Evolutionary conservation across 2,888 invertebrate genomes (phyloP).

Genomic region (Phania funesta): DNA sequence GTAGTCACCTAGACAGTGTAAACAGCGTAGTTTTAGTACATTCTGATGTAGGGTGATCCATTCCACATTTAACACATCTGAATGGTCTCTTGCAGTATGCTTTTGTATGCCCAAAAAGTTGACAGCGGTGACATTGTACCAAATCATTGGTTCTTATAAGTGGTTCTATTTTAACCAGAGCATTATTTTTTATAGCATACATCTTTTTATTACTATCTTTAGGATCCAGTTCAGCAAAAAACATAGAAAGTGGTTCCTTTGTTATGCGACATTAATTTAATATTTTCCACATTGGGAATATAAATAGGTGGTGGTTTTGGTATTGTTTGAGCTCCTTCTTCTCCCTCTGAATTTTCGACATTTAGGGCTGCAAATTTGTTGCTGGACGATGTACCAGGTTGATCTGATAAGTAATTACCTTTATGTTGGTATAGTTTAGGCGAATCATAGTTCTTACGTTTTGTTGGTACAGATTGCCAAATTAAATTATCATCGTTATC

Average conservation of each 20-base stretch:
- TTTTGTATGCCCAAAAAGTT: neutral
- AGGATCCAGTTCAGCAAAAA: neutral
- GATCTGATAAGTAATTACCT: neutral
- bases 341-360: neutral
- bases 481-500: neutral
- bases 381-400: slow-evolving; percentile 1
- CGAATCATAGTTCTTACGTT: neutral
- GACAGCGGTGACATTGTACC: neutral
- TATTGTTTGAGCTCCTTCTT: neutral
- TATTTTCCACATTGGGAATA: neutral
- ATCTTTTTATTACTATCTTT: neutral
- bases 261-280: neutral
- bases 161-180: neutral
- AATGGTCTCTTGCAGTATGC: neutral
- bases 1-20: neutral
- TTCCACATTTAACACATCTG: neutral
- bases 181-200: neutral
- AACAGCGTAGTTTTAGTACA: neutral
- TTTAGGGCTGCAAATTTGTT: slow-evolving; percentile 5
- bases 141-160: neutral
- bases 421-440: neutral
- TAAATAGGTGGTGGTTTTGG: slow-evolving; percentile 6
- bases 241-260: neutral
- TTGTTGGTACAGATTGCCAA: slow-evolving; percentile 13
- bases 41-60: neutral